Base-by-base conservation (phyloP, 2,797 vertebrate genomes). In the Alosa sapidissima region DNA sequence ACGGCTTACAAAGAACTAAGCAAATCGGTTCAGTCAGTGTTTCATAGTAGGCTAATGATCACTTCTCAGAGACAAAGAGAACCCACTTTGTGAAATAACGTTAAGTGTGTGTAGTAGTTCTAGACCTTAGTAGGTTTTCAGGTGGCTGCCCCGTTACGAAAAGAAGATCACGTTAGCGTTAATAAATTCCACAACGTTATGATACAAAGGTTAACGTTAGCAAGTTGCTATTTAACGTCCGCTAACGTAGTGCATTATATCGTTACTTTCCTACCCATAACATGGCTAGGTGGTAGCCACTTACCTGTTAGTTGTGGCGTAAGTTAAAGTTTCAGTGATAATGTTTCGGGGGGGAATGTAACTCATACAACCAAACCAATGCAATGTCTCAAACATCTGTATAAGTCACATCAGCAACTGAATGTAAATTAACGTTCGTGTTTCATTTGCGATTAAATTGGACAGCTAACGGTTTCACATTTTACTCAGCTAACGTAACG, bases 141-240 rank as follows among this genome's bases (percentile, higher is more conserved):
- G 68, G 68, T 75, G 16, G 68, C 33, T 75, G 41, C 45, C 72
- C 72, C 72, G 72, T 45, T 45, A 21, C 72, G 72, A 16, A 75
- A 45, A 75, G 8, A 78, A 24, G n/a, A 24, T 60, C n/a, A 60
- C 58, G 58, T 5, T 11, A 62, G 14, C 52, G 52, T 54, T 54
- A 11, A 52, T 28, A 52, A 52, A 55, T 55, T 3, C 54, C 52
- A 13, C 13, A 5, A 58, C n/a, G 58, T 7, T 24, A 62, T 24
- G 1, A 6, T 62, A 47, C 1, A 21, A 14, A 78, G 19, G 41
- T 4, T 47, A 7, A 19, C 16, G 41, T 19, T 45, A 36, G 72
- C 41, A 19, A 45, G 7, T 78, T 45, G 16, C 33, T 72, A 16
- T 36, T 41, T 78, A 78, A 45, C 19, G 41, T 78, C 16, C 19